A percentile compares a stretch with the other conserved stretches of the same genome.
Evolutionary conservation across 2,113 vertebrate species (phyloP).

Genomic region (Callionymus lyra): DNA sequence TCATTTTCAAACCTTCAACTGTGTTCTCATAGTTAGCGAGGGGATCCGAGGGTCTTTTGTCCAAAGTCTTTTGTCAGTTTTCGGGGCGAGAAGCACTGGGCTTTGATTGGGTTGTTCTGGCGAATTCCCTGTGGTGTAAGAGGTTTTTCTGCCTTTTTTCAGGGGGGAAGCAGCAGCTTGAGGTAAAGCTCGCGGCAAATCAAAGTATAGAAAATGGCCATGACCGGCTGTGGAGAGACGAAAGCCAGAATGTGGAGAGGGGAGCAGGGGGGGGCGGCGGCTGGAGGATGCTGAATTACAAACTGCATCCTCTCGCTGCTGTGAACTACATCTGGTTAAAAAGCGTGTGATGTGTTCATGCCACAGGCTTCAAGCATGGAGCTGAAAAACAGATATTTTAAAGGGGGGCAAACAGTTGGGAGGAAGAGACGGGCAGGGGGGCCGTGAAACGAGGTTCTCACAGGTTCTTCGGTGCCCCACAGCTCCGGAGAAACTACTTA

Average conservation of each 20-base stretch:
- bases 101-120: conserved; percentile 35
- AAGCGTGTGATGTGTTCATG: conserved; percentile 50
- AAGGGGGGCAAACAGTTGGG: conserved; percentile 14
- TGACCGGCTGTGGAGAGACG: conserved; percentile 27
- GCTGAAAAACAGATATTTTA: conserved; percentile 31
- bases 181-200: conserved; percentile 48
- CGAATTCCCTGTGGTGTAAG: conserved; percentile 28
- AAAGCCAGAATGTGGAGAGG: conserved; percentile 6
- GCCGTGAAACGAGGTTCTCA: conserved; percentile 13
- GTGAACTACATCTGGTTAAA: conserved; percentile 23
- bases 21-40: too few relatives aligned
- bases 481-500: too few relatives aligned
- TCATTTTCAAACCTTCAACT: too few relatives aligned
- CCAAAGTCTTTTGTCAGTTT: neutral
- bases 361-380: conserved; percentile 36
- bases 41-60: too few relatives aligned
- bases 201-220: conserved; percentile 40
- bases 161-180: conserved; percentile 30
- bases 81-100: neutral
- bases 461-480: too few relatives aligned
- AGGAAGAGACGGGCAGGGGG: conserved; percentile 14
- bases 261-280: neutral
- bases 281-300: conserved; percentile 24
- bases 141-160: conserved; percentile 19
- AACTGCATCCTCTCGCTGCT: conserved; percentile 40